phyloP scores from a whole-genome alignment of 2,888 invertebrate species.

The Spisula solida region DNA sequence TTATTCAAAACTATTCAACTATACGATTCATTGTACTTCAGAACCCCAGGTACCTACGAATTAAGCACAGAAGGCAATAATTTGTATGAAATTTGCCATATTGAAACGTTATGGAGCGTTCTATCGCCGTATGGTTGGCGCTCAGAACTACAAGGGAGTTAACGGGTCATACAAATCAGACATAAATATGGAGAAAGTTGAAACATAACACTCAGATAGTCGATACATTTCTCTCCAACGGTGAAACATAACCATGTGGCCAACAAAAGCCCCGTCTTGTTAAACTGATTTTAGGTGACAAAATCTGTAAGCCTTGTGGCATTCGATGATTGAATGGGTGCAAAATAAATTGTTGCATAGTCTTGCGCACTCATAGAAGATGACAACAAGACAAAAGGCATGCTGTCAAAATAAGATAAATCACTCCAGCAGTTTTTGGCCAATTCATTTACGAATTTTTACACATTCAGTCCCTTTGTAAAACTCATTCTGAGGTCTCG shows the following conservation, averaged over 20 bases:
- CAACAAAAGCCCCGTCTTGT: slow-evolving; percentile 14
- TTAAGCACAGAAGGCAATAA: slow-evolving; percentile 50
- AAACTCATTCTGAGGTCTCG: neutral
- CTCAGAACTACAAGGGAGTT: slow-evolving; percentile 40
- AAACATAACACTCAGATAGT: slow-evolving; percentile 28
- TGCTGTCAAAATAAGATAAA: slow-evolving; percentile 26
- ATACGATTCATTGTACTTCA: slow-evolving; percentile 43
- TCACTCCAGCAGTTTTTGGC: slow-evolving; percentile 15
- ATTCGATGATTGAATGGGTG: slow-evolving; percentile 38
- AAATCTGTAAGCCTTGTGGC: slow-evolving; percentile 27
- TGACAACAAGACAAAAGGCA: slow-evolving; percentile 9
- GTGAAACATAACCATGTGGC: slow-evolving; percentile 45
- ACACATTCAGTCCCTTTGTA: neutral
- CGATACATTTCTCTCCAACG: slow-evolving; percentile 23
- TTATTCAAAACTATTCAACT: slow-evolving; percentile 57
- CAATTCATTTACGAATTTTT: slow-evolving; percentile 23
- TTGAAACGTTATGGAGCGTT: slow-evolving; percentile 38
- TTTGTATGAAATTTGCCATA: slow-evolving; percentile 57
- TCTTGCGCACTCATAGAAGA: neutral
- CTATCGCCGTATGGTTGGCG: slow-evolving; percentile 19
- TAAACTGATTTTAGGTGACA: slow-evolving; percentile 60
- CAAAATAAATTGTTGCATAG: slow-evolving; percentile 36
- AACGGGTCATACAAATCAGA: slow-evolving; percentile 34
- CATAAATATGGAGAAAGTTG: slow-evolving; percentile 37
- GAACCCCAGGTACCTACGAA: slow-evolving; percentile 28